phyloP scores from a whole-genome alignment of 2,888 invertebrate species.

The Halocaridina rubra region DNA sequence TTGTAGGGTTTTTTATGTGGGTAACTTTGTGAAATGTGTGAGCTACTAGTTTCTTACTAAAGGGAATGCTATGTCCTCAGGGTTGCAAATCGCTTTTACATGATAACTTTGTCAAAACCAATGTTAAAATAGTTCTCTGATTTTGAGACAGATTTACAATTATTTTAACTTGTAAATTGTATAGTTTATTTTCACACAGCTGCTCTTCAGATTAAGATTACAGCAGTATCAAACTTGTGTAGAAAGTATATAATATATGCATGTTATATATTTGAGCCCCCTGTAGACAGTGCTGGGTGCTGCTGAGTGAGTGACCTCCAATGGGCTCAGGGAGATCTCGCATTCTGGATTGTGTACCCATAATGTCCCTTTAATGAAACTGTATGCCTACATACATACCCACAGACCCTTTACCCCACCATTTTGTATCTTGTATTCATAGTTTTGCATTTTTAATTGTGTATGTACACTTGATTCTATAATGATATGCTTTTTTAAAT shows the following conservation, averaged over 20 bases:
- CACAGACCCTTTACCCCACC: slow-evolving; percentile 45
- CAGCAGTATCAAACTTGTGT: too few relatives aligned
- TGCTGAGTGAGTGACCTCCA: slow-evolving; percentile 21
- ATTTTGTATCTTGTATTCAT: slow-evolving; percentile 60
- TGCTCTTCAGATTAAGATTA: too few relatives aligned
- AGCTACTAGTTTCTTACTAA: slow-evolving; percentile 10
- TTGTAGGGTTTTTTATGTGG: slow-evolving; percentile 60
- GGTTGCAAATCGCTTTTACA: slow-evolving; percentile 16
- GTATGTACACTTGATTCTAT: slow-evolving; percentile 59
- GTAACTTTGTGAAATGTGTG: slow-evolving; percentile 35
- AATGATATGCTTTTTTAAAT: slow-evolving; percentile 59
- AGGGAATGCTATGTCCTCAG: slow-evolving; percentile 15
- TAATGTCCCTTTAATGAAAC: neutral
- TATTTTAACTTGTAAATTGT: too few relatives aligned
- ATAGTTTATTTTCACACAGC: too few relatives aligned
- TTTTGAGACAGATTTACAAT: too few relatives aligned
- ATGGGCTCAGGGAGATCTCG: slow-evolving; percentile 38
- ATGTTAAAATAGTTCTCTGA: too few relatives aligned
- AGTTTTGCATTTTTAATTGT: slow-evolving; percentile 61
- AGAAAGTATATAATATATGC: too few relatives aligned
- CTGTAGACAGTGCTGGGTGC: slow-evolving; percentile 6
- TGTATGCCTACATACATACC: slow-evolving; percentile 19
- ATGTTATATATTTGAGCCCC: too few relatives aligned
- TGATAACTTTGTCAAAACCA: too few relatives aligned
- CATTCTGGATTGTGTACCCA: slow-evolving; percentile 7